Evolutionary conservation across 2,888 invertebrate genomes (phyloP).

Genomic region (Microctonus aethiopoides): DNA sequence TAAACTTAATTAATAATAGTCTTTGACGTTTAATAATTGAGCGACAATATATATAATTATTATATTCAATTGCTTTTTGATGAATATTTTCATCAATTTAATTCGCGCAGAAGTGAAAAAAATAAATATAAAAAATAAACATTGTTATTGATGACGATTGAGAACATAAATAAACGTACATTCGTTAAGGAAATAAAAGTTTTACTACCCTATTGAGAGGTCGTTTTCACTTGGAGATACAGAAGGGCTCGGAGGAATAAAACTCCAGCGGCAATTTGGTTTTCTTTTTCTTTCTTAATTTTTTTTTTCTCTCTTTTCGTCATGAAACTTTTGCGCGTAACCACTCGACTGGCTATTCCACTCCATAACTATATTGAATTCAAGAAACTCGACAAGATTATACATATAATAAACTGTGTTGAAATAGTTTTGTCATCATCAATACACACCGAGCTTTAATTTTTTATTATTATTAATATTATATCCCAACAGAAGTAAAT

Average conservation of each 20-base stretch:
- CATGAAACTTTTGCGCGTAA: conserved; percentile 23
- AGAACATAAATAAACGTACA: conserved; percentile 59
- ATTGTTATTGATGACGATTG: conserved; percentile 48
- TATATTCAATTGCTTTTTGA: background rate
- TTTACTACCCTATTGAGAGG: conserved; percentile 56
- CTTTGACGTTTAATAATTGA: no score
- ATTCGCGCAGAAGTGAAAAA: conserved; percentile 42
- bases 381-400: background rate
- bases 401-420: background rate
- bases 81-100: background rate
- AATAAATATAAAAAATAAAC: conserved; percentile 54
- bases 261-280: conserved; percentile 20
- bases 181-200: conserved; percentile 61
- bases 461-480: background rate
- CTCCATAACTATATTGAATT: conserved; percentile 26
- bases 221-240: conserved; percentile 39
- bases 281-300: conserved; percentile 24
- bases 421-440: conserved; percentile 6
- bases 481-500: background rate
- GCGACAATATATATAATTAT: background rate
- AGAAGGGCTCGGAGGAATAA: conserved; percentile 37
- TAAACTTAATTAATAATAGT: no score
- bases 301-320: conserved; percentile 20
- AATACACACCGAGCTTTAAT: conserved; percentile 11
- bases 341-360: conserved; percentile 22